phyloP scores from a whole-genome alignment of 2,888 invertebrate genomes.

The Dryococelus australis region DNA sequence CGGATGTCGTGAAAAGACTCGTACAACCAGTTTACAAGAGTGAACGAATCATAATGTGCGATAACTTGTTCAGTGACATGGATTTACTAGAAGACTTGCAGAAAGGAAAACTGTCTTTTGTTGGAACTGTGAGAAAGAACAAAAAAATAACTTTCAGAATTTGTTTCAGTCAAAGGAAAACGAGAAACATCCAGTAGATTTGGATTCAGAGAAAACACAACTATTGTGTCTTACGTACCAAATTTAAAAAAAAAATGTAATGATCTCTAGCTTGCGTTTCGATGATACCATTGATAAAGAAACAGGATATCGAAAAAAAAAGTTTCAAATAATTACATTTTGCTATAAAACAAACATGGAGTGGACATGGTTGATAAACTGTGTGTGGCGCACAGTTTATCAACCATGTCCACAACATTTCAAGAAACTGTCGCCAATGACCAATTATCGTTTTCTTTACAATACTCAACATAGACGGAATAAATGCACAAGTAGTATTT shows the following conservation, averaged over 20 bases:
- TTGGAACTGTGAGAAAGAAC: not conserved
- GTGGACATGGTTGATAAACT: not conserved
- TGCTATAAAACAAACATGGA: not conserved
- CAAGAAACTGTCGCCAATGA: not conserved
- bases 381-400: too few relatives aligned
- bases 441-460: too few relatives aligned
- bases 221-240: not conserved
- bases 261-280: not conserved
- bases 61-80: not conserved
- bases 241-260: constrained; percentile 17
- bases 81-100: too few relatives aligned
- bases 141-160: not conserved
- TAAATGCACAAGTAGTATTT: too few relatives aligned
- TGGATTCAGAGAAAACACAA: not conserved
- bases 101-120: not conserved
- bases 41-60: not conserved
- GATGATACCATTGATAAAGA: not conserved
- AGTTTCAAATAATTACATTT: not conserved
- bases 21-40: not conserved
- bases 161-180: too few relatives aligned
- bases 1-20: not conserved
- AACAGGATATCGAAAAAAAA: not conserved
- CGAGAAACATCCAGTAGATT: not conserved
- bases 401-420: not conserved
- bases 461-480: too few relatives aligned